A percentile compares a stretch with the other conserved stretches of the same genome.
These are phyloP conservation scores for Heliothis subflexa DNA, from an alignment of 1,140 invertebrate species.

Conservation along the genomic window DNA sequence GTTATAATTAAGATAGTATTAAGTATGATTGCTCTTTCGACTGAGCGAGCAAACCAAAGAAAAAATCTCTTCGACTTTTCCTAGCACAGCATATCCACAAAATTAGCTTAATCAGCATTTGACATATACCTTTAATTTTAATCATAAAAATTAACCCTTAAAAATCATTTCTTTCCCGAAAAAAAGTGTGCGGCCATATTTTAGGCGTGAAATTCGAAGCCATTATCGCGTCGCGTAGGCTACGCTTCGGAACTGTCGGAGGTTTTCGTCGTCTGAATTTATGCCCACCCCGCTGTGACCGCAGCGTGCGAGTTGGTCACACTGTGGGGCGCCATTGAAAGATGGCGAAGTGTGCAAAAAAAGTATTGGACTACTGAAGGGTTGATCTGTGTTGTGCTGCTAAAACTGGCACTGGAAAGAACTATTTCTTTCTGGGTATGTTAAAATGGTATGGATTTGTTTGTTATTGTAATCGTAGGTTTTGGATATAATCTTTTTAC, in stretches of 20 bases:
- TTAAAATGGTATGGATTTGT: too few relatives aligned
- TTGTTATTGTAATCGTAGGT: too few relatives aligned
- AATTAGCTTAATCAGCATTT: too few relatives aligned
- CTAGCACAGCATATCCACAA: too few relatives aligned
- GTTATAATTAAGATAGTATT: neutral
- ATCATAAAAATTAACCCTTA: neutral
- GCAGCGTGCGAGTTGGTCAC: slow-evolving; percentile 45
- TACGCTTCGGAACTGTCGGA: slow-evolving; percentile 52
- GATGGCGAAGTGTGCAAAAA: neutral
- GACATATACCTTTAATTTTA: too few relatives aligned
- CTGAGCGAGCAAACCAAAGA: too few relatives aligned
- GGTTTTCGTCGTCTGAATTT: slow-evolving; percentile 54
- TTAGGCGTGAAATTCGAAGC: slow-evolving; percentile 55
- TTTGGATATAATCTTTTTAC: too few relatives aligned
- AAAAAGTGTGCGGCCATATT: slow-evolving; percentile 37
- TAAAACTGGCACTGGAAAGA: neutral
- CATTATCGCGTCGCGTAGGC: slow-evolving; percentile 57
- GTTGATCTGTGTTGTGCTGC: too few relatives aligned
- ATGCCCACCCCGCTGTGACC: slow-evolving; percentile 54
- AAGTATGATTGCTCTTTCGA: neutral
- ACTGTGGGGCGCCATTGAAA: slow-evolving; percentile 42
- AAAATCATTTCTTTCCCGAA: slow-evolving; percentile 5
- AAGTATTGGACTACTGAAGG: neutral
- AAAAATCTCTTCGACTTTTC: too few relatives aligned
- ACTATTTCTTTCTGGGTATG: neutral